These are phyloP conservation scores for Opisthograptis luteolata DNA, from an alignment of 2,888 invertebrate genomes.

Conservation along the genomic window DNA sequence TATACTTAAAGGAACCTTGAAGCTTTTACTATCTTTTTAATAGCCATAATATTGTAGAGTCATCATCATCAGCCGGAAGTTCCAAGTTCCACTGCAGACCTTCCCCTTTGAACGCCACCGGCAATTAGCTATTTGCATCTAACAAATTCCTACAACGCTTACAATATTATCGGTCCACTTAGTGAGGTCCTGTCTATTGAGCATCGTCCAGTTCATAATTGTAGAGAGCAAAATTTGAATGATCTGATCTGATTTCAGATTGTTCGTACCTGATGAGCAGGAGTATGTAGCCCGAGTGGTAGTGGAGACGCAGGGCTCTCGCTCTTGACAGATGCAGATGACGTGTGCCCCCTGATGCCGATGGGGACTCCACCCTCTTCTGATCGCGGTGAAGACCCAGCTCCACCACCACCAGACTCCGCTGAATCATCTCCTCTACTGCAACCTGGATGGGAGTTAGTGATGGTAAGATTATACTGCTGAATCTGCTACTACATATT, in stretches of 20 bases:
- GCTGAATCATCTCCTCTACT: conserved; percentile 85
- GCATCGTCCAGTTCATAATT: too few relatives aligned
- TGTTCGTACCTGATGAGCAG: conserved; percentile 72
- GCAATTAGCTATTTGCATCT: too few relatives aligned
- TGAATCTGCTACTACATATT: not conserved
- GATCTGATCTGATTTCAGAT: not conserved
- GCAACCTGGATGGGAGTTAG: conserved; percentile 69
- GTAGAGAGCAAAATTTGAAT: too few relatives aligned
- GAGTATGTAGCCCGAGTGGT: conserved; percentile 70
- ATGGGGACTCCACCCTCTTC: conserved; percentile 77
- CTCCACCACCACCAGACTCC: conserved; percentile 81
- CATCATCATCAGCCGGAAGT: too few relatives aligned
- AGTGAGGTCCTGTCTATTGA: too few relatives aligned
- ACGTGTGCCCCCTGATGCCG: conserved; percentile 91
- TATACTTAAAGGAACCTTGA: too few relatives aligned
- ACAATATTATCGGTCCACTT: too few relatives aligned
- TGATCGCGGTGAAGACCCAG: conserved; percentile 81
- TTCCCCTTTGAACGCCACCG: too few relatives aligned
- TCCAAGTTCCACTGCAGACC: too few relatives aligned
- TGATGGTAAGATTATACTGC: not conserved
- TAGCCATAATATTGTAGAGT: too few relatives aligned
- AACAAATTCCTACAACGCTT: too few relatives aligned
- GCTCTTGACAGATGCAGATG: conserved; percentile 95
- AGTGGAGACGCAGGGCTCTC: conserved; percentile 87
- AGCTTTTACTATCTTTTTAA: too few relatives aligned